phyloP scores from a whole-genome alignment of 2,888 invertebrate species.

The Tachina fera region DNA sequence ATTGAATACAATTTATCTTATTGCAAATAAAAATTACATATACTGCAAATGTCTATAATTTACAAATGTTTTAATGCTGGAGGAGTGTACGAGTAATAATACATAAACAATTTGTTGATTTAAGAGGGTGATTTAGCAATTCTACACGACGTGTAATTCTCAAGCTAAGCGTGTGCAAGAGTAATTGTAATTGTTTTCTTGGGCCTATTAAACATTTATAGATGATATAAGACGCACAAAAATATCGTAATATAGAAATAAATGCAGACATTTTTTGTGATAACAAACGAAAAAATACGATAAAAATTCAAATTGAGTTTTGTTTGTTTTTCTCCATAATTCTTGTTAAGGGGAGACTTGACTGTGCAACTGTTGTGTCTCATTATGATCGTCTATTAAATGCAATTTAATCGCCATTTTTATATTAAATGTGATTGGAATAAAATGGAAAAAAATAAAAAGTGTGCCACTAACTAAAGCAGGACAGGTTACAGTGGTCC shows the following conservation, averaged over 20 bases:
- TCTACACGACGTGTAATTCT: neutral
- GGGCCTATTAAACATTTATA: constrained; percentile 54
- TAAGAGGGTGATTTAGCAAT: constrained; percentile 37
- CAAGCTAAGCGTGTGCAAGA: neutral
- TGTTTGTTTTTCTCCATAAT: neutral
- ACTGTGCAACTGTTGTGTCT: neutral
- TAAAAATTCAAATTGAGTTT: constrained; percentile 3
- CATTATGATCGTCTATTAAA: constrained; percentile 65
- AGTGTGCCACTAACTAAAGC: neutral
- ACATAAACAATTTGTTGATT: constrained; percentile 49
- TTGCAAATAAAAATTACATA: constrained; percentile 58
- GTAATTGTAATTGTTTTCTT: constrained; percentile 35
- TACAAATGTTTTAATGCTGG: constrained; percentile 38
- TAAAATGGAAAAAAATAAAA: constrained; percentile 17
- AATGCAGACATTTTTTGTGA: constrained; percentile 13
- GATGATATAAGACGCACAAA: constrained; percentile 12
- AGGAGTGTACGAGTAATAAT: constrained; percentile 13
- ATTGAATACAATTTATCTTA: constrained; percentile 66
- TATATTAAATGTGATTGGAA: constrained; percentile 40
- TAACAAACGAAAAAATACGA: constrained; percentile 10
- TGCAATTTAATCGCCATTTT: constrained; percentile 52
- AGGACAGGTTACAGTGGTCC: neutral
- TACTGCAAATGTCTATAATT: constrained; percentile 37
- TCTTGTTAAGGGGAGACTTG: neutral
- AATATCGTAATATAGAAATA: constrained; percentile 35